Conservation (phyloP, 2,797 vertebrate genomes). For the Thalassophryne amazonica region DNA sequence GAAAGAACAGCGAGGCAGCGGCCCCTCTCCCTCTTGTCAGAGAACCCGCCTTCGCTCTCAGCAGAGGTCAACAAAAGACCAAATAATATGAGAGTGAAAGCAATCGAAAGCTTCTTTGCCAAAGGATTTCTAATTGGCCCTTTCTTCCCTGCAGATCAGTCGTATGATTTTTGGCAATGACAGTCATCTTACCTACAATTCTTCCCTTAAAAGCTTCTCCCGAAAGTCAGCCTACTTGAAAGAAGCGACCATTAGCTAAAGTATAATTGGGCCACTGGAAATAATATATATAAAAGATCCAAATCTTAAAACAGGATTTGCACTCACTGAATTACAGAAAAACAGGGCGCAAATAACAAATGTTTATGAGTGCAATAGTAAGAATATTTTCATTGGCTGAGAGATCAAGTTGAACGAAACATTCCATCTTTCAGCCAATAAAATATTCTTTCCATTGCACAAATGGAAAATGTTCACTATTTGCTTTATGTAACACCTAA, state of each 20-base stretch:
- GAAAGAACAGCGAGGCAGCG: constrained; percentile 84
- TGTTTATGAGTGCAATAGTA: too few relatives aligned
- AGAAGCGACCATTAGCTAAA: constrained; percentile 82
- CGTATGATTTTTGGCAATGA: constrained; percentile 77
- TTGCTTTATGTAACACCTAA: too few relatives aligned
- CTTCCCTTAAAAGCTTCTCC: constrained; percentile 83
- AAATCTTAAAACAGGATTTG: constrained; percentile 37
- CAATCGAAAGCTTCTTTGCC: constrained; percentile 91
- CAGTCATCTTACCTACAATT: constrained; percentile 79
- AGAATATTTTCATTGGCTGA: too few relatives aligned
- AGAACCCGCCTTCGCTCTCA: constrained; percentile 84
- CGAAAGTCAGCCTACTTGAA: constrained; percentile 73
- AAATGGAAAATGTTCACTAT: too few relatives aligned
- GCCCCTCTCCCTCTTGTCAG: constrained; percentile 77
- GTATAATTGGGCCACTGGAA: constrained; percentile 77
- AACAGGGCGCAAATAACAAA: constrained; percentile 38
- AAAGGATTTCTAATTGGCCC: constrained; percentile 98
- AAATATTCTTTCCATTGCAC: too few relatives aligned
- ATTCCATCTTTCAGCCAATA: too few relatives aligned
- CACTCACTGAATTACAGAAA: constrained; percentile 43
- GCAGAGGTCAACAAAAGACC: constrained; percentile 91
- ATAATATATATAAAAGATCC: constrained; percentile 28
- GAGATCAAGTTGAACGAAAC: too few relatives aligned
- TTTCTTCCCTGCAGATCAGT: constrained; percentile 90
- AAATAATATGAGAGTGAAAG: constrained; percentile 85